phyloP scores from a whole-genome alignment of 2,888 invertebrate species.

The Lissocephala sabroskyi region DNA sequence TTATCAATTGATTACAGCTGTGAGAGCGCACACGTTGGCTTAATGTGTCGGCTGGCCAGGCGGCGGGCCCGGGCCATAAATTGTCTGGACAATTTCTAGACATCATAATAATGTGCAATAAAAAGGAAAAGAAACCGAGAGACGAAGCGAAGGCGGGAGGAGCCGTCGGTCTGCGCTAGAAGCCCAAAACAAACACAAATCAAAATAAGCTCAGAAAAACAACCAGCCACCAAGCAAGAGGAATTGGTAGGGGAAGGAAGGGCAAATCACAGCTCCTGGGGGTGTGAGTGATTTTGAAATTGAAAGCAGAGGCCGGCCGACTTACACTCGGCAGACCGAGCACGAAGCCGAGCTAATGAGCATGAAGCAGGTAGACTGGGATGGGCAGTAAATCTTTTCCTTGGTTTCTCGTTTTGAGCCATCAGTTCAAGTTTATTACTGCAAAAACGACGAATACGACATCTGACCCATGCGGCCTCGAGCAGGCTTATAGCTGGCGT shows the following conservation, averaged over 20 bases:
- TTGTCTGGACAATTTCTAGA: slow-evolving; percentile 50
- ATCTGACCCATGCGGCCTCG: too few species aligned
- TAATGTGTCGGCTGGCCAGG: slow-evolving; percentile 36
- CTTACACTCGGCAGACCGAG: neutral
- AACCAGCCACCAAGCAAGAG: too few species aligned
- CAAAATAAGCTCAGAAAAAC: slow-evolving; percentile 39
- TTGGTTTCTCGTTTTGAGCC: slow-evolving; percentile 62
- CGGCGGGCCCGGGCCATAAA: slow-evolving; percentile 35
- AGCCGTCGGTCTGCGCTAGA: neutral
- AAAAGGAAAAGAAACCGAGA: slow-evolving; percentile 34
- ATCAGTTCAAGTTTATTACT: slow-evolving; percentile 62
- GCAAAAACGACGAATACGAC: slow-evolving; percentile 5
- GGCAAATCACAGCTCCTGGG: neutral
- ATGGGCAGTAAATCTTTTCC: slow-evolving; percentile 51
- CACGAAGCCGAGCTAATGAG: slow-evolving; percentile 55
- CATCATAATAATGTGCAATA: slow-evolving; percentile 60
- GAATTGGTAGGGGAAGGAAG: too few species aligned
- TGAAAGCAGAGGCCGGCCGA: neutral
- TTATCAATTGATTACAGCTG: slow-evolving; percentile 23
- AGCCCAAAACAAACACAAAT: slow-evolving; percentile 32
- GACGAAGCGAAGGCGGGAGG: neutral
- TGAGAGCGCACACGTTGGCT: slow-evolving; percentile 29
- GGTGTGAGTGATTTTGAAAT: neutral
- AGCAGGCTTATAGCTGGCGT: too few species aligned
- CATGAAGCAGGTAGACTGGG: slow-evolving; percentile 26